These are phyloP conservation scores for Eupelmus urozonus DNA, from an alignment of 2,888 invertebrate genomes.

Conservation along the genomic window DNA sequence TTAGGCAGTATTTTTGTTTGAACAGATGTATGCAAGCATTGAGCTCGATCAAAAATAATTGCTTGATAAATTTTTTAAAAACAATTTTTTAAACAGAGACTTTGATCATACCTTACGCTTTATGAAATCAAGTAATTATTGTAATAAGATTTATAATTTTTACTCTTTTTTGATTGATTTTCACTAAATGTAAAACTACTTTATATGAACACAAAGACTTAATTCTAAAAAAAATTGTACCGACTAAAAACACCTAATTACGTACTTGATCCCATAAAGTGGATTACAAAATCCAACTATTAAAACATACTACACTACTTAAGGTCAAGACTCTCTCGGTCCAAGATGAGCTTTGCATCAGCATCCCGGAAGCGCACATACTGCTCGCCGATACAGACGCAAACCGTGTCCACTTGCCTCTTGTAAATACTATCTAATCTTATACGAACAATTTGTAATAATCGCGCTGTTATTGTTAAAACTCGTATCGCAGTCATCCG, in stretches of 20 bases:
- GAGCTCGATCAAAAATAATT: not conserved
- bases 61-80: not conserved
- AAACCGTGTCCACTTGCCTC: constrained; percentile 35
- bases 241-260: too few relatives aligned
- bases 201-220: too few relatives aligned
- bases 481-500: not conserved
- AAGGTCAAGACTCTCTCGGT: not conserved
- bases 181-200: too few relatives aligned
- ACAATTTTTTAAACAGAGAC: not conserved
- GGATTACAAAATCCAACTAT: too few relatives aligned
- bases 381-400: constrained; percentile 17
- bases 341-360: not conserved
- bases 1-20: constrained; percentile 37
- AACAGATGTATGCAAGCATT: constrained; percentile 2
- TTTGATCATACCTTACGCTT: not conserved
- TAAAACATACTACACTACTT: not conserved
- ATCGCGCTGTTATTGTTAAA: not conserved
- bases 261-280: not conserved
- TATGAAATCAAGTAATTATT: not conserved
- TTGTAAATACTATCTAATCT: constrained; percentile 40
- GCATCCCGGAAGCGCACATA: constrained; percentile 33
- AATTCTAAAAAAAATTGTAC: too few relatives aligned
- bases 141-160: not conserved
- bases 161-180: too few relatives aligned
- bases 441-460: constrained; percentile 31